Percentiles rank a stretch among this genome's conserved stretches.
phyloP scores from a whole-genome alignment of 2,888 invertebrate genomes.

The Lutraria lutraria region DNA sequence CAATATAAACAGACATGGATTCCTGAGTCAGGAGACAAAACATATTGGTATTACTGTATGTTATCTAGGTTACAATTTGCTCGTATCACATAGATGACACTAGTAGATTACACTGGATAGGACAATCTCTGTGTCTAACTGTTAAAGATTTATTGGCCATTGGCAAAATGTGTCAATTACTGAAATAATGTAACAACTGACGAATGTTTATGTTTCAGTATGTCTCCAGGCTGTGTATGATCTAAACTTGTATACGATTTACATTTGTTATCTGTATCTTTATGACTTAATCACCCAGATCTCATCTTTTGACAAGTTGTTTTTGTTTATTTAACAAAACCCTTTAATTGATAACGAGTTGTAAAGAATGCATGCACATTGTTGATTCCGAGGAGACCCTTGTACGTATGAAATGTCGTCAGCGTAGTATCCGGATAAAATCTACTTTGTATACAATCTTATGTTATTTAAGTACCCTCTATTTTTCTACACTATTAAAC shows the following conservation, averaged over 20 bases:
- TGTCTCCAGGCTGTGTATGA: constrained; percentile 29
- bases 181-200: constrained; percentile 38
- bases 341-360: no score
- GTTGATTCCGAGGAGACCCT: no score
- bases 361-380: no score
- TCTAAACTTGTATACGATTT: constrained; percentile 9
- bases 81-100: constrained; percentile 6
- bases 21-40: no score
- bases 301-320: constrained; percentile 8
- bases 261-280: neutral
- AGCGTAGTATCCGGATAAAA: no score
- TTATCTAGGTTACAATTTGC: neutral
- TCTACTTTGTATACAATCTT: no score
- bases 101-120: neutral
- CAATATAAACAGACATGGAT: neutral
- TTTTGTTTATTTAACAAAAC: neutral
- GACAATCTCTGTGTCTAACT: neutral
- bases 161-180: constrained; percentile 43
- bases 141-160: constrained; percentile 25
- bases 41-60: no score
- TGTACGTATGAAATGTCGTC: no score
- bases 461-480: no score
- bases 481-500: no score
- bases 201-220: constrained; percentile 34
- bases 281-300: constrained; percentile 29